These are phyloP conservation scores for Hylaeus anthracinus DNA, from an alignment of 1,140 invertebrate species.

Conservation along the genomic window DNA sequence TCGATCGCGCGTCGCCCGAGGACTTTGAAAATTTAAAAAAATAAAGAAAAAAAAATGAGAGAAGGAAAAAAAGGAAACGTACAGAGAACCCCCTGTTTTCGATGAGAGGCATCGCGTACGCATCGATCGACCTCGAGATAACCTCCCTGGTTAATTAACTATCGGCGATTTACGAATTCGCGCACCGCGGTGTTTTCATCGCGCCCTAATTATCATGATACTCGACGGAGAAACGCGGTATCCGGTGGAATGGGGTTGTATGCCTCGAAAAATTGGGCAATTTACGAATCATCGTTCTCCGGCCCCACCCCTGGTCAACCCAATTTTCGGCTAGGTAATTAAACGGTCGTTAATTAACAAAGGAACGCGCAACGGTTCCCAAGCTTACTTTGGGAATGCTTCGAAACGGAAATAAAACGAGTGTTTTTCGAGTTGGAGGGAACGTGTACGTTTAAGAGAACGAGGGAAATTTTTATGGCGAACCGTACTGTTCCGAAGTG, in stretches of 20 bases:
- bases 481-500: not conserved
- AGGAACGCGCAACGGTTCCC: conserved; percentile 13
- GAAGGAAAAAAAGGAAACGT: not conserved
- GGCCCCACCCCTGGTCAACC: not conserved
- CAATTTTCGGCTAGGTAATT: conserved; percentile 36
- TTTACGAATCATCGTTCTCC: conserved; percentile 26
- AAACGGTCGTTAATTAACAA: conserved; percentile 48
- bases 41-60: conserved; percentile 19
- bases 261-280: conserved; percentile 26
- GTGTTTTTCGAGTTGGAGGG: not conserved
- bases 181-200: conserved; percentile 38
- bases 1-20: conserved; percentile 34
- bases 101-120: not conserved
- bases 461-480: too few species aligned
- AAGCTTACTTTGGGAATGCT: conserved; percentile 9
- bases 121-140: not conserved
- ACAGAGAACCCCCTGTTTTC: conserved; percentile 15
- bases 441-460: too few species aligned
- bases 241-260: not conserved
- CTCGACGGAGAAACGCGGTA: not conserved
- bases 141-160: conserved; percentile 48
- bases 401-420: conserved; percentile 5
- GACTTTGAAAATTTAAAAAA: not conserved
- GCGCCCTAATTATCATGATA: conserved; percentile 55
- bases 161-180: conserved; percentile 42